A percentile compares a stretch with the other conserved stretches of the same genome.
These are phyloP conservation scores for Paradoxurus hermaphroditus DNA, from an alignment of 2,113 vertebrate genomes.

Conservation along the genomic window DNA sequence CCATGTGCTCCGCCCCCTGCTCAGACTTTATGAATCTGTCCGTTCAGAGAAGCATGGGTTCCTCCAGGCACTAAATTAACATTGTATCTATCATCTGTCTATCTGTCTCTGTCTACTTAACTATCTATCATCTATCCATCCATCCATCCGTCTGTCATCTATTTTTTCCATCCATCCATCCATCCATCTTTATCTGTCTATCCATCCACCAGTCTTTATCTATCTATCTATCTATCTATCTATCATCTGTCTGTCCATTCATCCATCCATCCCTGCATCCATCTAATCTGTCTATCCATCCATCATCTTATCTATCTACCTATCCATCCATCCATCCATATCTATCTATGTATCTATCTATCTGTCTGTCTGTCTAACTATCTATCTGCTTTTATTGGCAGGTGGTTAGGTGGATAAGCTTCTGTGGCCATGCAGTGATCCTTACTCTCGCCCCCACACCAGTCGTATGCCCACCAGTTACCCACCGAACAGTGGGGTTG, in stretches of 20 bases:
- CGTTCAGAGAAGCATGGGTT: neutral
- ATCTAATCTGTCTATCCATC: too few relatives aligned
- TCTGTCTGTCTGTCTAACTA: neutral
- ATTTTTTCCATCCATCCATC: too few relatives aligned
- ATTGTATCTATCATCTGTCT: neutral
- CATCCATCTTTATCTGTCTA: too few relatives aligned
- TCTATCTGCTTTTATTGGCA: neutral
- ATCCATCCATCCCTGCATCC: too few relatives aligned
- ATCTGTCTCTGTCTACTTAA: neutral
- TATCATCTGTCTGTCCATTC: too few relatives aligned
- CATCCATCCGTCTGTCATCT: too few relatives aligned
- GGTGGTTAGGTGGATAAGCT: neutral
- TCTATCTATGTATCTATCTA: too few relatives aligned
- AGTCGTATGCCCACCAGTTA: neutral
- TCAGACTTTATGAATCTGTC: neutral
- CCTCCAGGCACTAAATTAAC: too few relatives aligned
- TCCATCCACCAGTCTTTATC: too few relatives aligned
- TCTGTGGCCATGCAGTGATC: neutral
- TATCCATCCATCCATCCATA: too few relatives aligned
- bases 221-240: too few relatives aligned
- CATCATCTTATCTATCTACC: too few relatives aligned
- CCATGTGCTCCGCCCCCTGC: accelerated
- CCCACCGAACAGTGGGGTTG: neutral
- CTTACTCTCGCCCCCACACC: neutral
- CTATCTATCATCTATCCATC: neutral